phyloP scores from a whole-genome alignment of 2,888 invertebrate species.

The Orthosia gracilis region DNA sequence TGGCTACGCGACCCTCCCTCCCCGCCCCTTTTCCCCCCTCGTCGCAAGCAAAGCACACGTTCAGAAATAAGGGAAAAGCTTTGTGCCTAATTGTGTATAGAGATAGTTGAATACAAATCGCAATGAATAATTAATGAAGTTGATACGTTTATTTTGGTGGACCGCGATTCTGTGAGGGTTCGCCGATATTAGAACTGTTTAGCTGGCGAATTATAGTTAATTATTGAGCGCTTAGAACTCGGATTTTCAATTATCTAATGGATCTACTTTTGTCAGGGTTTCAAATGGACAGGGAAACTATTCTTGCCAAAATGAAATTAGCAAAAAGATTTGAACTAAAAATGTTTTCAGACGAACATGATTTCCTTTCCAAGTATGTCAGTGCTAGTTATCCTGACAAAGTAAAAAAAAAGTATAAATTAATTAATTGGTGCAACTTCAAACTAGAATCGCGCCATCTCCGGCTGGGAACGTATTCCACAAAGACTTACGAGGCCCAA shows the following conservation, averaged over 20 bases:
- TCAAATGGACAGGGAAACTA: conserved; percentile 25
- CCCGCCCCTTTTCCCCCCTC: conserved; percentile 67
- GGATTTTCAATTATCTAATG: conserved; percentile 49
- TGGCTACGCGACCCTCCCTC: conserved; percentile 82
- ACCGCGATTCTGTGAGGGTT: conserved; percentile 61
- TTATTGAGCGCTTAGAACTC: conserved; percentile 54
- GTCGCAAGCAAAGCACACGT: conserved; percentile 81
- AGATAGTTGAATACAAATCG: conserved; percentile 76
- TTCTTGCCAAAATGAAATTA: neutral
- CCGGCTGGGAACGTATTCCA: conserved; percentile 53
- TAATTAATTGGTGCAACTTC: conserved; percentile 35
- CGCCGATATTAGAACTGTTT: conserved; percentile 52
- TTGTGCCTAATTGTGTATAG: conserved; percentile 82
- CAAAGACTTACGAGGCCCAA: conserved; percentile 61
- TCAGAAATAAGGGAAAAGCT: conserved; percentile 84
- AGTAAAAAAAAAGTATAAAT: neutral
- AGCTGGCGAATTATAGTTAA: conserved; percentile 58
- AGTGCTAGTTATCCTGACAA: neutral
- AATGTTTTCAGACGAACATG: neutral
- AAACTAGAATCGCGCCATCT: conserved; percentile 50
- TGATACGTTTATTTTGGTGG: conserved; percentile 68
- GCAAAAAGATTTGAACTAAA: neutral
- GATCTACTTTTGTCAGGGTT: conserved; percentile 33
- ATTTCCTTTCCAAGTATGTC: neutral
- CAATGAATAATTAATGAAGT: conserved; percentile 74